Evolutionary conservation across 1,140 invertebrate genomes (phyloP).

Genomic region (Trichonephila inaurata): DNA sequence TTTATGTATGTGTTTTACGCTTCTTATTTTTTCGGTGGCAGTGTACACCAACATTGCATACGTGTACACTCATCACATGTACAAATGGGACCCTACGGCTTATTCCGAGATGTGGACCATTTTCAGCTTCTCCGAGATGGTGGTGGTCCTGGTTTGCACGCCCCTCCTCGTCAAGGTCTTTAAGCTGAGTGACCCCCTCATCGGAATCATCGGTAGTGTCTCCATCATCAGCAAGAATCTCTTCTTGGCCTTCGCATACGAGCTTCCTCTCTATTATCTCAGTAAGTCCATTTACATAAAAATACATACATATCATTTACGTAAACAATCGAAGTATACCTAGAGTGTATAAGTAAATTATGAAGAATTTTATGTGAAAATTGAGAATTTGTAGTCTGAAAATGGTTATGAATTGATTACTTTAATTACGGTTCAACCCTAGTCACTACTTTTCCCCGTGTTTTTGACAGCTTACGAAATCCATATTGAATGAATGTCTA

Average conservation of each 20-base stretch:
- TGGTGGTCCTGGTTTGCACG: conserved; percentile 20
- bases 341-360: background rate
- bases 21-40: background rate
- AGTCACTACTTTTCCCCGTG: background rate
- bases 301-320: background rate
- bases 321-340: no score
- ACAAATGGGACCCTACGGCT: conserved; percentile 37
- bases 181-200: conserved; percentile 44
- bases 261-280: conserved; percentile 34
- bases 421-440: background rate
- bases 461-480: background rate
- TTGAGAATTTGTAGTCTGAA: background rate
- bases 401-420: background rate
- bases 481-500: background rate
- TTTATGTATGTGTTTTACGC: no score
- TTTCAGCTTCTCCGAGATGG: conserved; percentile 69
- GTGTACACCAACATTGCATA: conserved; percentile 69
- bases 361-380: background rate
- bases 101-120: conserved; percentile 66
- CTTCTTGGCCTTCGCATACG: conserved; percentile 47
- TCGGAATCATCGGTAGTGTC: conserved; percentile 53
- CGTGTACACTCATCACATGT: conserved; percentile 69
- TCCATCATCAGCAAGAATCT: conserved; percentile 70
- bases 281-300: conserved; percentile 33
- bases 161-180: conserved; percentile 46